Conservation (phyloP, 2,888 invertebrate species). For the Eueremaeus valkanovi region DNA sequence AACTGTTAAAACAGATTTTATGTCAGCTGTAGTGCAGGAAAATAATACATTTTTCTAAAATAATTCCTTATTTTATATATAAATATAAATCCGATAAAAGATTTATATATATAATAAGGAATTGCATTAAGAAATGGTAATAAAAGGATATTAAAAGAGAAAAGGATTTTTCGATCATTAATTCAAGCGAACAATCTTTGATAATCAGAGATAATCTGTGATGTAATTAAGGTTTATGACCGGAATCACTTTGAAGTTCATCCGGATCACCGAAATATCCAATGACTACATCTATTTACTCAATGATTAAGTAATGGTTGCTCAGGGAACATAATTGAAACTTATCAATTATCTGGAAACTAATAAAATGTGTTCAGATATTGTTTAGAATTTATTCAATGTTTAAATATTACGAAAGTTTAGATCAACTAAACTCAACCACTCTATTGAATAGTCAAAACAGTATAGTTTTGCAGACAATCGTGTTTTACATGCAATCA, state of each 20-base stretch:
- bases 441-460: too few relatives aligned
- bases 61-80: too few relatives aligned
- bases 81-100: too few relatives aligned
- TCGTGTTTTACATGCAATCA: not conserved
- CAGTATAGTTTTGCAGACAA: not conserved
- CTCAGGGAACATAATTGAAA: not conserved
- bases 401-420: not conserved
- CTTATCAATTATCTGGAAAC: too few relatives aligned
- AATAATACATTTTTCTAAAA: too few relatives aligned
- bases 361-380: not conserved
- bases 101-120: too few relatives aligned
- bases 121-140: too few relatives aligned
- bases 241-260: constrained; percentile 21
- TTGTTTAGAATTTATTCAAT: not conserved
- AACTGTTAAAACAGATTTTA: too few relatives aligned
- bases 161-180: not conserved
- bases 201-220: too few relatives aligned
- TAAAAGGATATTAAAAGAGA: not conserved
- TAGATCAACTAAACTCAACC: not conserved
- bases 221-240: constrained; percentile 9
- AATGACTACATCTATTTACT: constrained; percentile 16
- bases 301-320: not conserved
- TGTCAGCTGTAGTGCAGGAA: too few relatives aligned
- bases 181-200: constrained; percentile 1
- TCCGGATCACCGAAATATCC: not conserved